Evolutionary conservation across 2,797 vertebrate genomes (phyloP), one percentile per base, ranked within the genome.

Genomic region (Oophaga sylvatica): DNA sequence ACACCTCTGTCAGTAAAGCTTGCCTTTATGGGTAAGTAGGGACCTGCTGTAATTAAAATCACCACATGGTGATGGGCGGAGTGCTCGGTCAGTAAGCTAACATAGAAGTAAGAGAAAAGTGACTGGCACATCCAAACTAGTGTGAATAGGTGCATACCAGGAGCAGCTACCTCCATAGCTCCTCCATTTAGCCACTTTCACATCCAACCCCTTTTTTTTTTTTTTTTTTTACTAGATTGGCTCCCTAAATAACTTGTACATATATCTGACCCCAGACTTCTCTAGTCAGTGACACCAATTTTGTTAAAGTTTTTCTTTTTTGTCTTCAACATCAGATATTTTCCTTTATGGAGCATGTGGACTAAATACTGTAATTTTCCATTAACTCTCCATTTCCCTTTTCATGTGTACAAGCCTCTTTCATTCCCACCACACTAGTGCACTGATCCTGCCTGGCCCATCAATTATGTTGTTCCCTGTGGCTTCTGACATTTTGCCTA

Each of bases 391-490:
- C 29, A 26, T 56, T 41, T 41, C 65, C 45, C 48, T 56, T 78
- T 26, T 48, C 67, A 71, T 15, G 35, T 71, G 22, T 45, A 17
- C 62, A 29, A 81, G 41, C 62, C 63, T 63, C 63, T 63, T 35
- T 53, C 59, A 48, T 67, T 67, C 80, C 80, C 62, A 68, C 41
- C 22, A 68, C 62, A n/a, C 62, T 29, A n/a, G 62, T 56, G 17
- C 45, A 26, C 75, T 56, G 48, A 77, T 77, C 48, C 75, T 77
- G 75, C 75, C 22, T 77, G 75, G 26, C 75, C 48, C 53, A 77
- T 77, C 75, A 77, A 77, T 77, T 77, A 77, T 77, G 75, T 77
- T 77, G 75, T 56, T 77, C 75, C 75, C 75, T 56, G 75, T 77
- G 75, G 75, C 75, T 77, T 77, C 22, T 77, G 75, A 77, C 48